phyloP scores from a whole-genome alignment of 2,888 invertebrate genomes.

The Pinctada fucata region DNA sequence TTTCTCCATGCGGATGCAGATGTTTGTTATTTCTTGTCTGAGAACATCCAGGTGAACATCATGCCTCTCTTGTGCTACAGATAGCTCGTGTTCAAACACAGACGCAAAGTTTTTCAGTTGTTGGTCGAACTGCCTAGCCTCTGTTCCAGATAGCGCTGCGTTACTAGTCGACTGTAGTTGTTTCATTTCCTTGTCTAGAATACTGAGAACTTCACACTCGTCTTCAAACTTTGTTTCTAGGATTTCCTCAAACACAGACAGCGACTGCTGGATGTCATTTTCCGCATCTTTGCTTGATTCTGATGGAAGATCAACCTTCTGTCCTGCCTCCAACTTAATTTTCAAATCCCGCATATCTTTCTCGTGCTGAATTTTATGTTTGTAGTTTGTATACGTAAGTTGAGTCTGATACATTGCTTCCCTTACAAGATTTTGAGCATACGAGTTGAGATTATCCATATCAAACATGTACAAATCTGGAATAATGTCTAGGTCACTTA shows the following conservation, averaged over 20 bases:
- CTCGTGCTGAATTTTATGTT: conserved; percentile 64
- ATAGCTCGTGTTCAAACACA: conserved; percentile 62
- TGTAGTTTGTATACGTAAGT: conserved; percentile 69
- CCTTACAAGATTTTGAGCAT: conserved; percentile 82
- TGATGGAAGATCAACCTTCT: conserved; percentile 52
- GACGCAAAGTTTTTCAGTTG: conserved; percentile 62
- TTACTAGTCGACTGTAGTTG: conserved; percentile 49
- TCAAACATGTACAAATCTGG: conserved; percentile 55
- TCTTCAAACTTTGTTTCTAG: conserved; percentile 68
- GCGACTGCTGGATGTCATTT: conserved; percentile 59
- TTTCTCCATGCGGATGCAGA: conserved; percentile 59
- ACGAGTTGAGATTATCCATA: conserved; percentile 54
- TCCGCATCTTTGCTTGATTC: conserved; percentile 63
- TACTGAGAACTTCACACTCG: conserved; percentile 64
- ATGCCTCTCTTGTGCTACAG: conserved; percentile 64
- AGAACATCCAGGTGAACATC: conserved; percentile 67
- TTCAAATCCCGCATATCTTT: conserved; percentile 62
- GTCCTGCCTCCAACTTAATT: conserved; percentile 56
- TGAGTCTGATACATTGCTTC: conserved; percentile 87
- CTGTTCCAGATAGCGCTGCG: conserved; percentile 42
- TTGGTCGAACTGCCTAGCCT: conserved; percentile 56
- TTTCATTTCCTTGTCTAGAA: conserved; percentile 62
- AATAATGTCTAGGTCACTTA: conserved; percentile 52
- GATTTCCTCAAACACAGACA: conserved; percentile 66
- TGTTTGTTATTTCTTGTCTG: conserved; percentile 60